A percentile compares a stretch with the other conserved stretches of the same genome.
phyloP scores from a whole-genome alignment of 2,888 invertebrate species.

The Unio delphinus region DNA sequence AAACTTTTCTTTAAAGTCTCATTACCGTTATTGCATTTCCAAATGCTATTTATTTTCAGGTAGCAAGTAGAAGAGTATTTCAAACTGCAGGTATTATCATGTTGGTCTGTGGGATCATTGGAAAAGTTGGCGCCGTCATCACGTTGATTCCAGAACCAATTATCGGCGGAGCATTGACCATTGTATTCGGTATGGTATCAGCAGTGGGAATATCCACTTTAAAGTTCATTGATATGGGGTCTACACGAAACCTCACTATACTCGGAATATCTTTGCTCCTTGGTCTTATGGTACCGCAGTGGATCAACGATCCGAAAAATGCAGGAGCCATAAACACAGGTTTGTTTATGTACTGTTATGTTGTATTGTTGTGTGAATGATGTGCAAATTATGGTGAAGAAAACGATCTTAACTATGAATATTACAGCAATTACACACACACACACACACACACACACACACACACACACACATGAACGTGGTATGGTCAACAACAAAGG shows the following conservation, averaged over 20 bases:
- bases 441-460: too few species aligned
- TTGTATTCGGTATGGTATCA: constrained; percentile 65
- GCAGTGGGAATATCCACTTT: constrained; percentile 67
- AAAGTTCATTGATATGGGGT: constrained; percentile 81
- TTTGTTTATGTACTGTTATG: constrained; percentile 14
- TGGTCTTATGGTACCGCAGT: constrained; percentile 77
- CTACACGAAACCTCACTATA: constrained; percentile 89
- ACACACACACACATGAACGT: too few species aligned
- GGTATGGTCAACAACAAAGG: too few species aligned
- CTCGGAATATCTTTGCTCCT: constrained; percentile 90
- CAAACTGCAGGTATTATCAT: constrained; percentile 70
- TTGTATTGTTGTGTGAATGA: not conserved
- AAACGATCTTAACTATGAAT: too few species aligned
- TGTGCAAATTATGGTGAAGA: too few species aligned
- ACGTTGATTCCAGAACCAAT: constrained; percentile 74
- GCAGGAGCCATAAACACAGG: constrained; percentile 55
- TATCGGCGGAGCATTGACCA: constrained; percentile 68
- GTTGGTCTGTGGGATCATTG: constrained; percentile 70
- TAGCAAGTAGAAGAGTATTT: constrained; percentile 72
- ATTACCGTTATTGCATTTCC: too few species aligned
- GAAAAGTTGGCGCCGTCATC: constrained; percentile 73
- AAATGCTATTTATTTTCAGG: constrained; percentile 45
- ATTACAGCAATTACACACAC: too few species aligned
- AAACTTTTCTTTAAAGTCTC: too few species aligned
- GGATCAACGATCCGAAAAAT: constrained; percentile 42